Evolutionary conservation across 2,797 vertebrate genomes (phyloP).

Genomic region (Hippopotamyrus pictus): DNA sequence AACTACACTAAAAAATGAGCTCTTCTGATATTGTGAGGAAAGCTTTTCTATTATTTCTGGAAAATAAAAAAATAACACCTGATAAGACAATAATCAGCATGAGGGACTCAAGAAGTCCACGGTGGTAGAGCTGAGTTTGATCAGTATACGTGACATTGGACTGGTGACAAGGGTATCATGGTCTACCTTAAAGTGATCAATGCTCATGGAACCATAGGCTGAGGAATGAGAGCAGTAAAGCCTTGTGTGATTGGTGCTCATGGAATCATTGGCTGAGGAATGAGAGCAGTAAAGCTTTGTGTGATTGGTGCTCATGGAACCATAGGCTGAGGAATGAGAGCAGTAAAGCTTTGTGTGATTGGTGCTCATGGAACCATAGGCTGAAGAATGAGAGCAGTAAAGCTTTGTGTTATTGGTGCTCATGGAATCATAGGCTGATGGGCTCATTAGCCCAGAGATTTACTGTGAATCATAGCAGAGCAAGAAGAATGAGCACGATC

Average conservation of each 20-base stretch:
- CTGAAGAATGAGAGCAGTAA: background rate
- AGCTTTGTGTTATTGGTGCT: background rate
- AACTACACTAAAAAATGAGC: background rate
- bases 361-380: background rate
- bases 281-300: background rate
- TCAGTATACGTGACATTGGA: background rate
- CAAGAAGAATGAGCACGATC: background rate
- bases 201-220: background rate
- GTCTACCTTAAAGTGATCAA: background rate
- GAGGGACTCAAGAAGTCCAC: background rate
- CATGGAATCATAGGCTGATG: background rate
- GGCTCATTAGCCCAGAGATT: background rate
- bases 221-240: background rate
- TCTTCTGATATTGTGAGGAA: background rate
- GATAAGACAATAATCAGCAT: background rate
- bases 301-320: background rate
- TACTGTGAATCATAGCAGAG: background rate
- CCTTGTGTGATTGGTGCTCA: background rate
- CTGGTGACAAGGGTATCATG: background rate
- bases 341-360: background rate
- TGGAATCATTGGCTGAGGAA: background rate
- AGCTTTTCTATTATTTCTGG: background rate
- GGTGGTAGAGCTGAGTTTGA: background rate
- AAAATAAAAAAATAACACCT: background rate
- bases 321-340: background rate